Evolutionary conservation across 2,888 invertebrate species (phyloP).

Genomic region (Neuroscelio doddi): DNA sequence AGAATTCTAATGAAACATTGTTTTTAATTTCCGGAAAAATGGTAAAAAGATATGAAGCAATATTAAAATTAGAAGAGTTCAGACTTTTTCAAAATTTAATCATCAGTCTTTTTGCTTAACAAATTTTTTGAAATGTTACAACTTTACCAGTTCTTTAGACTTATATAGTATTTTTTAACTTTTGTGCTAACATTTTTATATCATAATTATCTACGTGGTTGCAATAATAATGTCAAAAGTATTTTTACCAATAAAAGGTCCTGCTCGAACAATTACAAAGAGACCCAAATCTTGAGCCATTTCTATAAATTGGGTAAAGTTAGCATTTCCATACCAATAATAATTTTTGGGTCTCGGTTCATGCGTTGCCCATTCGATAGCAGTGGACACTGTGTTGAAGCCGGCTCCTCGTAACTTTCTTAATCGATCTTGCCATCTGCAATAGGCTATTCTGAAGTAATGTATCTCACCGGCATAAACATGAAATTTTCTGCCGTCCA

Average conservation of each 20-base stretch:
- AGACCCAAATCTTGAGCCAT: constrained; percentile 39
- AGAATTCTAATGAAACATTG: too few species aligned
- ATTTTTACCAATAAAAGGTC: constrained; percentile 43
- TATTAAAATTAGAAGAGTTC: too few species aligned
- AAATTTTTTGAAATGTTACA: too few species aligned
- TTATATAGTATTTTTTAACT: too few species aligned
- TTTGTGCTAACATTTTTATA: too few species aligned
- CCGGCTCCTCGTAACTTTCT: constrained; percentile 53
- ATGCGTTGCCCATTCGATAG: constrained; percentile 52
- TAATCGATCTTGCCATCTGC: constrained; percentile 56
- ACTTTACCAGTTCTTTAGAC: too few species aligned
- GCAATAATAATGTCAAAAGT: too few species aligned
- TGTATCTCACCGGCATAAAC: constrained; percentile 51
- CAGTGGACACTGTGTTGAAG: constrained; percentile 54
- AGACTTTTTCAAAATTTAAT: too few species aligned
- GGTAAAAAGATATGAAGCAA: neutral
- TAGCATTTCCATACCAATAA: constrained; percentile 48
- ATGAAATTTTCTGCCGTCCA: constrained; percentile 47
- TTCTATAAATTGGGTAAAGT: constrained; percentile 52
- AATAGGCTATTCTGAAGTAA: constrained; percentile 52
- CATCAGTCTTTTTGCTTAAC: too few species aligned
- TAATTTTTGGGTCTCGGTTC: constrained; percentile 46
- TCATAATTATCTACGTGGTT: too few species aligned
- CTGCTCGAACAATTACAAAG: constrained; percentile 41
- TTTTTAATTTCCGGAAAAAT: neutral